Conservation (phyloP, 2,888 invertebrate genomes). For the Phyto melanocephala region DNA sequence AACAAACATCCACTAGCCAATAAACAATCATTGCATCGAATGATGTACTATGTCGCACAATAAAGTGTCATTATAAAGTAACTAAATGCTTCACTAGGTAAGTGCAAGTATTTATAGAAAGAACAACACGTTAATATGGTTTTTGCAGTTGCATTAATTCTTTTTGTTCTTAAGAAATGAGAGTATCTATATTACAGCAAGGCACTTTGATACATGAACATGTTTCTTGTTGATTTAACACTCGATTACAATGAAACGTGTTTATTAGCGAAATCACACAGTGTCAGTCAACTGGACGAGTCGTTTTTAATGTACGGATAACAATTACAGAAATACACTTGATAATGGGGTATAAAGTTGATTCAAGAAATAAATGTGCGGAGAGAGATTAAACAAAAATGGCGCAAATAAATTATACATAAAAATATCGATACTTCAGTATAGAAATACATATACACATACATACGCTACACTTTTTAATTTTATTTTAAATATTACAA, state of each 20-base stretch:
- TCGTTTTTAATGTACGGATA: background rate
- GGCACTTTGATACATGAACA: constrained; percentile 38
- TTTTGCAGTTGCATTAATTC: background rate
- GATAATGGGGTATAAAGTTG: background rate
- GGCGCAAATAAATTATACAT: too few relatives aligned
- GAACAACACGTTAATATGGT: constrained; percentile 13
- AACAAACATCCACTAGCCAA: background rate
- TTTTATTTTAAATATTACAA: too few relatives aligned
- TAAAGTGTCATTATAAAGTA: constrained; percentile 5
- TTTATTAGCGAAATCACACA: constrained; percentile 42
- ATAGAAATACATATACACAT: too few relatives aligned
- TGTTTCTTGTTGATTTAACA: constrained; percentile 50
- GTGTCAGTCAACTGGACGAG: background rate
- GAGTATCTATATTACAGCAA: constrained; percentile 25
- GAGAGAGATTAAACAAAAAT: background rate
- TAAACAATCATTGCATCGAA: background rate
- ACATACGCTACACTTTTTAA: too few relatives aligned
- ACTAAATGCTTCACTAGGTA: background rate
- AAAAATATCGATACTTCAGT: too few relatives aligned
- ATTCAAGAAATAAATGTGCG: background rate
- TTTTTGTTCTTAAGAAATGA: constrained; percentile 13
- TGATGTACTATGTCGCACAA: background rate
- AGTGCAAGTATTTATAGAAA: constrained; percentile 15
- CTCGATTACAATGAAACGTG: constrained; percentile 38
- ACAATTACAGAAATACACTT: background rate